These are phyloP conservation scores for Mythimna albipuncta DNA, from an alignment of 2,888 invertebrate genomes.

Conservation along the genomic window DNA sequence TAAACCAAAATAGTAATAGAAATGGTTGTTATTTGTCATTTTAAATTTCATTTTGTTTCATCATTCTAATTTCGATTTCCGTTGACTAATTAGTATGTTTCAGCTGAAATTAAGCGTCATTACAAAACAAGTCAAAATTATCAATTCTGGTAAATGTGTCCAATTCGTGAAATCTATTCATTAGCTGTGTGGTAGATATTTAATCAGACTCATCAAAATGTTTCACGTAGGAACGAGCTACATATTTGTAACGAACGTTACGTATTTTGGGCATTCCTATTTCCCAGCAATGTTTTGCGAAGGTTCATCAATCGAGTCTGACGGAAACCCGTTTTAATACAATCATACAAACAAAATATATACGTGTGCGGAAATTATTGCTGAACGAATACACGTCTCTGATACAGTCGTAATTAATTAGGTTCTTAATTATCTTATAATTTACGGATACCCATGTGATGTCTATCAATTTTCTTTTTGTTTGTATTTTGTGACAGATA, in stretches of 20 bases:
- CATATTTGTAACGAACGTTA: constrained; percentile 11
- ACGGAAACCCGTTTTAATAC: constrained; percentile 17
- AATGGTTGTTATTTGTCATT: background rate
- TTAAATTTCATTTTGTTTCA: background rate
- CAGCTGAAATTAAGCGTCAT: background rate
- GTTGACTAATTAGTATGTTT: background rate
- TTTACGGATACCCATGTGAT: constrained; percentile 38
- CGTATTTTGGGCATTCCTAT: constrained; percentile 2
- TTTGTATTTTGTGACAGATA: constrained; percentile 42
- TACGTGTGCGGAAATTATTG: constrained; percentile 59
- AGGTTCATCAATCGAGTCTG: constrained; percentile 34
- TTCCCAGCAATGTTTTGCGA: constrained; percentile 16
- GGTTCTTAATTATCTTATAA: constrained; percentile 28
- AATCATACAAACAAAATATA: constrained; percentile 23
- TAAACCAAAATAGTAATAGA: background rate
- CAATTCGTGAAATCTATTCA: constrained; percentile 7
- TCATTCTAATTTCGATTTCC: background rate
- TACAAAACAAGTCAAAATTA: background rate
- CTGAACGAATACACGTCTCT: constrained; percentile 64
- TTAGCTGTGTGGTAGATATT: background rate
- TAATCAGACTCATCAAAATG: constrained; percentile 40
- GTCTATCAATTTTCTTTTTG: constrained; percentile 49
- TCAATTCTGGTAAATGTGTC: background rate
- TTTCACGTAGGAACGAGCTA: constrained; percentile 10
- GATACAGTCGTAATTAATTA: constrained; percentile 27